These are phyloP conservation scores for Melanotus villosus DNA, from an alignment of 2,888 invertebrate species.

Conservation along the genomic window DNA sequence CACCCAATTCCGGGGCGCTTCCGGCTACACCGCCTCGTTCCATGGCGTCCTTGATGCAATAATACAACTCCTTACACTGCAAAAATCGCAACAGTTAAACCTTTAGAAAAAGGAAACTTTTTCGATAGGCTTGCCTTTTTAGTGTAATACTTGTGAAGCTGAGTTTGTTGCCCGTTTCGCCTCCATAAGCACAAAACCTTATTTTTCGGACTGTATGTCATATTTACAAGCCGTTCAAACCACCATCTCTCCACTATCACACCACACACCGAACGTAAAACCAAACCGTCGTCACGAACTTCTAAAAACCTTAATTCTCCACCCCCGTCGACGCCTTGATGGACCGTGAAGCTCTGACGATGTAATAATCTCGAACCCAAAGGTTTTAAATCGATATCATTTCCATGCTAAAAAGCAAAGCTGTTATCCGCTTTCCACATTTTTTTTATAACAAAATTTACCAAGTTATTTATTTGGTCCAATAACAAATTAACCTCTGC, in stretches of 20 bases:
- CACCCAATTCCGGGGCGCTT: constrained; percentile 81
- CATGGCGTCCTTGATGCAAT: constrained; percentile 99
- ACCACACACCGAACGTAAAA: constrained; percentile 85
- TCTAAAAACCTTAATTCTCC: constrained; percentile 92
- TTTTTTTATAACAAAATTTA: constrained; percentile 65
- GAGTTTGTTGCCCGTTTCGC: constrained; percentile 93
- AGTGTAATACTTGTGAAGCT: constrained; percentile 98
- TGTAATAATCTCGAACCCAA: constrained; percentile 95
- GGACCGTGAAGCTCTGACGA: constrained; percentile 98
- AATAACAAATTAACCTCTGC: constrained; percentile 97
- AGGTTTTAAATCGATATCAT: constrained; percentile 97
- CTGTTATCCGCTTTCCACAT: background rate
- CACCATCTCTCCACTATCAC: constrained; percentile 97
- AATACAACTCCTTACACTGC: constrained; percentile 98
- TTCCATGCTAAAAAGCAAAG: constrained; percentile 84
- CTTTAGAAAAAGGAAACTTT: background rate
- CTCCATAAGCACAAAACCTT: constrained; percentile 98
- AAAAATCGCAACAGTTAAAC: constrained; percentile 55
- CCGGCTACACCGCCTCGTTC: constrained; percentile 88
- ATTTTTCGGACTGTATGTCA: constrained; percentile 99
- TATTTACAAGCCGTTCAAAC: constrained; percentile 98
- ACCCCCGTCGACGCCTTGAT: constrained; percentile 93
- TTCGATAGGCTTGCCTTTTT: constrained; percentile 82
- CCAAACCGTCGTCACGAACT: constrained; percentile 96
- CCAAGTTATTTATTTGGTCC: constrained; percentile 94